Base-by-base conservation (phyloP, 2,113 vertebrate species). In the Hylia prasina region DNA sequence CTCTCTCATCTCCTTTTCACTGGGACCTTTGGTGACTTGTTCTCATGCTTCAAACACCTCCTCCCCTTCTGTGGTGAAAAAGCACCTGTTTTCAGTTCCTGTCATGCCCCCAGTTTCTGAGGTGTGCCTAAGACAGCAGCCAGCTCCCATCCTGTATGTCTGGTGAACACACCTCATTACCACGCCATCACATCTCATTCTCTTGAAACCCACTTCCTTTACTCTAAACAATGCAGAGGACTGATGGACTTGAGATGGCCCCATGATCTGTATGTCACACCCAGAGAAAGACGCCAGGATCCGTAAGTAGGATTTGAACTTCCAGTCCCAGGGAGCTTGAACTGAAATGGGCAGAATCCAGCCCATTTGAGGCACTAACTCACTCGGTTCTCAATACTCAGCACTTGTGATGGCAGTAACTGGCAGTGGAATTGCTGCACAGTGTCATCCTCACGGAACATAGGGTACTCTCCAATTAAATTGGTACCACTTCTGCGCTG, bases 391-490 rank as follows among this genome's bases (percentile, higher is more conserved):
- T 89, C 18, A 56, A 75, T 73, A 78, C 82, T 94, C 66, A 82
- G 92, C 91, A 89, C 47, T 65, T 94, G 73, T 69, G 91, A 95
- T 1, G 79, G 91, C 96, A 94, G 91, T 92, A 87, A 93, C 77
- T 96, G 93, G 89, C 97, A 97, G 71, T 19, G 66, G 56, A 88
- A 93, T 83, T 87, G 94, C 89, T 78, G 96, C 87, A 85, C 91
- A 92, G 65, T 96, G 95, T 97, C 95, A 96, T 89, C 94, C 89
- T 95, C 60, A 77, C 10, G 2, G 96, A 97, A 97, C 96, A 97
- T 40, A 97, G 97, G 95, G 93, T 96, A 73, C 88, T 92, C 65
- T 94, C 94, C 91, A 96, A 96, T 96, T 94, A 88, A 94, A 97
- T 54, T 76, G 96, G 84, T 95, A 82, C 83, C 85, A 63, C 94